Conservation (phyloP, 37 sponge, comb jelly and placozoan genomes). For the Tethya wilhelma region DNA sequence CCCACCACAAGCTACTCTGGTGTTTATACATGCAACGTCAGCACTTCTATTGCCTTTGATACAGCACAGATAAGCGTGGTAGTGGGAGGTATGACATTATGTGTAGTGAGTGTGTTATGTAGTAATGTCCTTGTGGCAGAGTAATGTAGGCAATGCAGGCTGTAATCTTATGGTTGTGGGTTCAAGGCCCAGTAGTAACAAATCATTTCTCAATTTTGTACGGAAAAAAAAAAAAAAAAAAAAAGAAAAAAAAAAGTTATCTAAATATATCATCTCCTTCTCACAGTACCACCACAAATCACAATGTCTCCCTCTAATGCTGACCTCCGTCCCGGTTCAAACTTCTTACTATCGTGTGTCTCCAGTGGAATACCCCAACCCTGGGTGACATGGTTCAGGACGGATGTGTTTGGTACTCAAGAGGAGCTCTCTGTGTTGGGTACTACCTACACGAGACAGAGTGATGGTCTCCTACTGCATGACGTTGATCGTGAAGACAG, state of each 20-base stretch:
- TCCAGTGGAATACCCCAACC: constrained; percentile 51
- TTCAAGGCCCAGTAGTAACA: too few relatives aligned
- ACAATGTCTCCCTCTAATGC: constrained; percentile 10
- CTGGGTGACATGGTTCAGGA: constrained; percentile 35
- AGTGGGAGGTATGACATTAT: constrained; percentile 68
- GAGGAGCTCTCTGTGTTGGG: constrained; percentile 18
- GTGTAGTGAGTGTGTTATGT: too few relatives aligned
- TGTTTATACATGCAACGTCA: constrained; percentile 52
- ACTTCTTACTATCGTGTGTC: constrained; percentile 25
- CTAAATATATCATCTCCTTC: too few relatives aligned
- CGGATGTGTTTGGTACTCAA: constrained; percentile 8
- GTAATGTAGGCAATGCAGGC: too few relatives aligned
- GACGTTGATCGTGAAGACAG: constrained; percentile 26
- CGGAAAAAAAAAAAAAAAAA: too few relatives aligned
- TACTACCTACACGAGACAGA: not conserved
- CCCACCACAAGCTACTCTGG: constrained; percentile 21
- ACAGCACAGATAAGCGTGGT: constrained; percentile 35
- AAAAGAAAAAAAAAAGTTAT: too few relatives aligned
- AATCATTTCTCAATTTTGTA: too few relatives aligned
- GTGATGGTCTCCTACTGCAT: constrained; percentile 25
- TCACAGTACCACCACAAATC: constrained; percentile 10
- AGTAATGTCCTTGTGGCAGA: too few relatives aligned
- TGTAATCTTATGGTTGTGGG: too few relatives aligned
- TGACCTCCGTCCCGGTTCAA: constrained; percentile 19
- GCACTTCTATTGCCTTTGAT: constrained; percentile 5